Conservation (phyloP, 37 sponge, comb jelly and placozoan genomes). For the Cladorhizidae sp. region DNA sequence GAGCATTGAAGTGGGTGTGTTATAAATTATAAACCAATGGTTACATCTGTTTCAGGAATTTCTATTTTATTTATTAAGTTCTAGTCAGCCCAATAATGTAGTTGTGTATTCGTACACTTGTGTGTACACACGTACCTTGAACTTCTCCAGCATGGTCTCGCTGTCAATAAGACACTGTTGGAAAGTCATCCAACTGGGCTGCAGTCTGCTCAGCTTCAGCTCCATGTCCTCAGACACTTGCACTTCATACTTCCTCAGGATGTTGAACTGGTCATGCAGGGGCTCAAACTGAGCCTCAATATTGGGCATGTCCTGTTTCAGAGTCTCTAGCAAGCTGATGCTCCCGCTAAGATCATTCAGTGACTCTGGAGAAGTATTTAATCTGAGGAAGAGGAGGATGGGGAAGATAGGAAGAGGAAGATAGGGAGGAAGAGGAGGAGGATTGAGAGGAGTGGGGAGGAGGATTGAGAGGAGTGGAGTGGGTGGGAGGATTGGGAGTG, state of each 20-base stretch:
- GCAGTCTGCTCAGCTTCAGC: conserved; percentile 33
- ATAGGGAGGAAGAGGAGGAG: neutral
- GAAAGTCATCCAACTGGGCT: conserved; percentile 72
- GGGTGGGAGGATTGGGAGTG: too few species aligned
- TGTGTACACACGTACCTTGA: conserved; percentile 62
- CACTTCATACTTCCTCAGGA: conserved; percentile 93
- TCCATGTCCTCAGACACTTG: conserved; percentile 50
- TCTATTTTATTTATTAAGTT: too few species aligned
- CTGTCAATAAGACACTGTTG: conserved; percentile 90
- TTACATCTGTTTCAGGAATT: too few species aligned
- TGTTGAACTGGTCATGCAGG: conserved; percentile 91
- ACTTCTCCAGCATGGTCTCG: conserved; percentile 90
- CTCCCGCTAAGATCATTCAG: conserved; percentile 90
- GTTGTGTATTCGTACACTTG: too few species aligned
- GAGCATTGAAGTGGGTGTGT: too few species aligned
- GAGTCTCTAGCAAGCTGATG: conserved; percentile 79
- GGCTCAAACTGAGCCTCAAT: conserved; percentile 90
- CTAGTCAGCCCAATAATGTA: too few species aligned
- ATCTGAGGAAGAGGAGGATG: conserved; percentile 29
- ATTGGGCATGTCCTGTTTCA: conserved; percentile 68
- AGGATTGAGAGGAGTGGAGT: neutral
- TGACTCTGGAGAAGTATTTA: conserved; percentile 80
- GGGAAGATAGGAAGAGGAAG: neutral
- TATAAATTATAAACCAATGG: too few species aligned
- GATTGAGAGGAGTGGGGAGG: neutral